These are phyloP conservation scores for Neodiprion fabricii DNA, from an alignment of 1,140 invertebrate genomes.

Conservation along the genomic window DNA sequence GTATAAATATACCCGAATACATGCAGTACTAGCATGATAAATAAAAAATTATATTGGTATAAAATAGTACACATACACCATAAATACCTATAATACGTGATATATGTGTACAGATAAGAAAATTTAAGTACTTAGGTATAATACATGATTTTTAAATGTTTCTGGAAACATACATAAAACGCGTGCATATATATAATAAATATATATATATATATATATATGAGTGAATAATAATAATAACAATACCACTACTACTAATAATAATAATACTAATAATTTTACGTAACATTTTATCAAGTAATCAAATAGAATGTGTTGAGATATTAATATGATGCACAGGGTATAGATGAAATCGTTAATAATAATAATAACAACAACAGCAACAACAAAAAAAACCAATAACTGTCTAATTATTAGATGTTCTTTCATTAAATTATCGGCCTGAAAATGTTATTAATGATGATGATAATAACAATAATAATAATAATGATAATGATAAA, in stretches of 20 bases:
- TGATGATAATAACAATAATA: constrained; percentile 22
- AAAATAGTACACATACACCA: no score
- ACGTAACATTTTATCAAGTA: constrained; percentile 54
- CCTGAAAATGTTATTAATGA: constrained; percentile 47
- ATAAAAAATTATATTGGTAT: no score
- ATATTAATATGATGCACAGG: constrained; percentile 62
- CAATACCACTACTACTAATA: constrained; percentile 18
- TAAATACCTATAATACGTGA: no score
- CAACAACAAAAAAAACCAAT: neutral
- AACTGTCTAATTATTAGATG: constrained; percentile 47
- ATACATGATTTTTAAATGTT: no score
- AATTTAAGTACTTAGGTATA: no score
- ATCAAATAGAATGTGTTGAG: constrained; percentile 57
- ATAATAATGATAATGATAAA: constrained; percentile 15
- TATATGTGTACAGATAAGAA: no score
- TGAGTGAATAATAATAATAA: neutral
- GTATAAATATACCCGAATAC: no score
- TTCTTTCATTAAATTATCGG: constrained; percentile 58
- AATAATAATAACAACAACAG: constrained; percentile 5
- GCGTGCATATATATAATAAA: constrained; percentile 46
- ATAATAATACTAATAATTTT: constrained; percentile 25
- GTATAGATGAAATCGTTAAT: constrained; percentile 63
- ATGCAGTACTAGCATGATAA: no score
- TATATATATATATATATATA: no score
- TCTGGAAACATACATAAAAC: no score